A percentile compares a stretch with the other conserved stretches of the same genome.
These are phyloP conservation scores for Miniopterus natalensis DNA, from an alignment of 2,113 vertebrate genomes.

Conservation along the genomic window DNA sequence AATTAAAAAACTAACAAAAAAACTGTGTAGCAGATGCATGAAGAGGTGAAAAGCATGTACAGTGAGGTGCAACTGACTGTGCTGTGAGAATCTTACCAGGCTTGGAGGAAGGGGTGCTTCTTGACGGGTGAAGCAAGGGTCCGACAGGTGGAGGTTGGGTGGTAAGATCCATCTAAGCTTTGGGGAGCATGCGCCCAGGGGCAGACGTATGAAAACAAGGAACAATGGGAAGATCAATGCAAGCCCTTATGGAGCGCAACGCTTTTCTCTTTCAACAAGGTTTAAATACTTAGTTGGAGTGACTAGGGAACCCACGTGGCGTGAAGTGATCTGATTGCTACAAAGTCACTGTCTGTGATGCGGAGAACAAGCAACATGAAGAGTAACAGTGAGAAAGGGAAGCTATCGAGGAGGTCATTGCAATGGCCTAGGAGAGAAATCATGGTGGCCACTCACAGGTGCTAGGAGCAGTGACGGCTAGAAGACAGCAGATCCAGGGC, in stretches of 20 bases:
- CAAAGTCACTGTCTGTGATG: not conserved
- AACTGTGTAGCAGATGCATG: not conserved
- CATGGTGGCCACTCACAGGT: not conserved
- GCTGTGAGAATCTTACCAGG: not conserved
- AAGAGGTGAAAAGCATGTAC: not conserved
- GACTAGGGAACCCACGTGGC: not conserved
- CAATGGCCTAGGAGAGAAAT: not conserved
- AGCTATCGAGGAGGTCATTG: not conserved
- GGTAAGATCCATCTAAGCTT: not conserved
- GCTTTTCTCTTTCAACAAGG: slow-evolving; percentile 3
- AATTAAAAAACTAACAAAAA: too few species aligned
- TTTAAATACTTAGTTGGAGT: not conserved
- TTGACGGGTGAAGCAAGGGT: not conserved
- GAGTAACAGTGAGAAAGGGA: not conserved
- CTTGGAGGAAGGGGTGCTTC: not conserved
- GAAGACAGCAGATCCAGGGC: not conserved
- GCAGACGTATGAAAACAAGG: not conserved
- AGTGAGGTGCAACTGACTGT: not conserved
- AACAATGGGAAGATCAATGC: not conserved
- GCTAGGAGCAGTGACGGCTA: not conserved
- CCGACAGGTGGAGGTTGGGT: not conserved
- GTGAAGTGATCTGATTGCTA: not conserved
- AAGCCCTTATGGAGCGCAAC: not conserved
- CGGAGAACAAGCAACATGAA: not conserved
- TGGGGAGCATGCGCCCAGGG: not conserved